Evolutionary conservation across 2,888 invertebrate species (phyloP), one percentile per base, ranked within the genome.

Genomic region (Ochropleura leucogaster): DNA sequence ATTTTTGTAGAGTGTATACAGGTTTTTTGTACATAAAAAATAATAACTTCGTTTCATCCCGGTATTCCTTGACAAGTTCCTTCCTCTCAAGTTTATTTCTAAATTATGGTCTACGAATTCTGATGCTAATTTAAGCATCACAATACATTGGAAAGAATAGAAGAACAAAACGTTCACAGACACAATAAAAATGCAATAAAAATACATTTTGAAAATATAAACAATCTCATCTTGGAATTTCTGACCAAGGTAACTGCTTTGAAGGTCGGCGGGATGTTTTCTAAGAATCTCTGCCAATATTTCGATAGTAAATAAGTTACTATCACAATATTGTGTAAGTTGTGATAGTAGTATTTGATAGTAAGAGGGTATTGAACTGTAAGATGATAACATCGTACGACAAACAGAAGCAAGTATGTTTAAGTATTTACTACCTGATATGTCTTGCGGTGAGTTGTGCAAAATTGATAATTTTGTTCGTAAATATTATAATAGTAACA

Each of bases 321-420:
- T 14, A 47, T 44, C 60, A 3, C n/a, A 55, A 47, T 46, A 51
- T 74, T 80, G 75, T 51, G 53, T 42, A 16, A 68, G n/a, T 47
- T n/a, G 20, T 57, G 63, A 72, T 59, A 59, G 46, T 40, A 53
- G 6, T 77, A 40, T 53, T n/a, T 68, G 60, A 77, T 78, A 78
- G 4, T 10, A 1, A 30, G 53, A 73, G 66, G 47, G 44, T 51
- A 65, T 49, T 80, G 51, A 66, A 51, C 63, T 14, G 47, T 44
- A 0, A 14, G 3, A 5, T 46, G 74, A 80, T 62, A 74, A 65
- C 53, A 30, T 30, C 30, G 44, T 4, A 49, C 47, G 51, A 47
- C 73, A 79, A 67, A 66, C 55, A n/a, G 12, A 59, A 30, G 8
- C 49, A 40, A 71, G 40, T 69, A n/a, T 47, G 30, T 47, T 16